Evolutionary conservation across 1,140 invertebrate species (phyloP).

Genomic region (Asobara japonica): DNA sequence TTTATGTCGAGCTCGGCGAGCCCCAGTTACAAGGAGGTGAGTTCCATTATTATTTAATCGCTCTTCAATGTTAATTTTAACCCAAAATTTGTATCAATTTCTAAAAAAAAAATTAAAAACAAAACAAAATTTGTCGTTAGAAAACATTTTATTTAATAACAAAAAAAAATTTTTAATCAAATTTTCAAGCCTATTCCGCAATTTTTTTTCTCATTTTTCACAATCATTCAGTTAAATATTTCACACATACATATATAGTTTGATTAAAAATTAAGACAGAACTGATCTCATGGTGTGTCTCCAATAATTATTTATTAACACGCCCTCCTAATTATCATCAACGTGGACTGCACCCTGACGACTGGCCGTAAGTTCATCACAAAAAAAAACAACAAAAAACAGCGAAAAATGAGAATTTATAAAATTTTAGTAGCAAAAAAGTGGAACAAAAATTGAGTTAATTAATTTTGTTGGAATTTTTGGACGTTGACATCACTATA

Average conservation of each 20-base stretch:
- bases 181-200: neutral
- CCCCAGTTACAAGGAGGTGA: slow-evolving; percentile 88
- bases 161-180: no score
- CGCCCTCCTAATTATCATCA: slow-evolving; percentile 24
- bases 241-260: no score
- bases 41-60: slow-evolving; percentile 44
- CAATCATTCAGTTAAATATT: no score
- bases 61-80: neutral
- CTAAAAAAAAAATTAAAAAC: neutral
- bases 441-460: no score
- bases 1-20: slow-evolving; percentile 91
- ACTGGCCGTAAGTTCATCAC: slow-evolving; percentile 47
- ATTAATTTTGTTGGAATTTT: no score
- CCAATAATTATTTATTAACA: slow-evolving; percentile 32
- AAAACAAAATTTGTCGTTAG: no score
- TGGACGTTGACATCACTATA: no score
- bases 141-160: no score
- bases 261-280: slow-evolving; percentile 14
- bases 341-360: slow-evolving; percentile 31
- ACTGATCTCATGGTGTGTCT: slow-evolving; percentile 30
- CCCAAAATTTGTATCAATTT: neutral
- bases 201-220: neutral
- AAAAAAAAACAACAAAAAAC: slow-evolving; percentile 29
- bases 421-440: neutral
- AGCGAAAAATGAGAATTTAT: slow-evolving; percentile 24